Conservation (phyloP, 1,140 invertebrate genomes). For the Brachystomella parvula region DNA sequence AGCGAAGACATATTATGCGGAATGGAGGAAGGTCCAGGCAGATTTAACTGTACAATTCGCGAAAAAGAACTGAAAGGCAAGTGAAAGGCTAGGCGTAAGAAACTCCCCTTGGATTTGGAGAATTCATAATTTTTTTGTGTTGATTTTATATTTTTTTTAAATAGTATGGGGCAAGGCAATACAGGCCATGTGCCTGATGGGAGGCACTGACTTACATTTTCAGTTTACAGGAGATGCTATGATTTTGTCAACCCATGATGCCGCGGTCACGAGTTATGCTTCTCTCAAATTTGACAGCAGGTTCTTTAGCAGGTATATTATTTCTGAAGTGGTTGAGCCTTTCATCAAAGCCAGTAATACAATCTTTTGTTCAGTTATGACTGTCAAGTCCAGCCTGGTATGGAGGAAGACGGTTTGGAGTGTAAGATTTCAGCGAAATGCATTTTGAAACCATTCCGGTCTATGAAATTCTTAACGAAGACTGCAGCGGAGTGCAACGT, state of each 20-base stretch:
- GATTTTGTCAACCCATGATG: constrained; percentile 16
- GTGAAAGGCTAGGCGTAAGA: too few relatives aligned
- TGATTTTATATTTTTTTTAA: neutral
- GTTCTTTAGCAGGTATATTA: constrained; percentile 24
- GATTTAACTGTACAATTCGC: too few relatives aligned
- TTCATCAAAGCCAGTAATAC: neutral
- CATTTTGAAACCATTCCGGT: constrained; percentile 33
- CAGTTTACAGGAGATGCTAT: constrained; percentile 3
- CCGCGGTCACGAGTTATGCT: constrained; percentile 10
- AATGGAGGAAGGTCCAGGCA: too few relatives aligned
- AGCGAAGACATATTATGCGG: too few relatives aligned
- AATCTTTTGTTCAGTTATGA: constrained; percentile 2
- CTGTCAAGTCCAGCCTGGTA: too few relatives aligned
- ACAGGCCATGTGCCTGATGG: constrained; percentile 12
- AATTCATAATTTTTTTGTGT: too few relatives aligned
- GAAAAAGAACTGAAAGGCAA: too few relatives aligned
- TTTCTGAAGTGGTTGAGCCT: neutral
- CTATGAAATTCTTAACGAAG: constrained; percentile 21
- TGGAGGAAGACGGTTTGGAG: too few relatives aligned
- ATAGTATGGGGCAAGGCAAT: constrained; percentile 24
- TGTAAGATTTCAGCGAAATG: constrained; percentile 24
- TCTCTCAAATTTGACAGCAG: constrained; percentile 12
- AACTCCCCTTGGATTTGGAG: too few relatives aligned
- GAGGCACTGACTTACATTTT: constrained; percentile 27
- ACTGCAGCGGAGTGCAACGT: constrained; percentile 16